These are phyloP conservation scores for Pseudoatta argentina DNA, from an alignment of 1,140 invertebrate species.

Conservation along the genomic window DNA sequence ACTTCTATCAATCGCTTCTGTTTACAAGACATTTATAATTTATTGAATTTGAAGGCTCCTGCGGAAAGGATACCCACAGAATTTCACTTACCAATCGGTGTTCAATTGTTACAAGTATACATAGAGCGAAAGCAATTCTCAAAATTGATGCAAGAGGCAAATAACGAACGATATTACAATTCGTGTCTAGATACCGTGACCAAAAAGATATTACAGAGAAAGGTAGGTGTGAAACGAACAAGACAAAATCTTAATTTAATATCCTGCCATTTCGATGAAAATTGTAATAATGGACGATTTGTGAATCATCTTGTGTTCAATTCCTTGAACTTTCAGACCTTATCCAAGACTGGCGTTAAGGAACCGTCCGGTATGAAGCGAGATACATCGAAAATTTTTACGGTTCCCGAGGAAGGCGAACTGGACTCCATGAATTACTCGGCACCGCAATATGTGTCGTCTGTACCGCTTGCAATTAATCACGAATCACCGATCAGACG, in stretches of 20 bases:
- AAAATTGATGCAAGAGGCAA: slow-evolving; percentile 80
- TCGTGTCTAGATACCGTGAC: slow-evolving; percentile 72
- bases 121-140: slow-evolving; percentile 88
- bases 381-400: slow-evolving; percentile 92
- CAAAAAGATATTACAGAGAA: slow-evolving; percentile 76
- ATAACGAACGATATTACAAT: slow-evolving; percentile 78
- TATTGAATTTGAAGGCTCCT: slow-evolving; percentile 86
- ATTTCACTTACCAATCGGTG: slow-evolving; percentile 91
- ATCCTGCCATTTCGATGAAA: background rate
- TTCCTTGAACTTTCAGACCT: slow-evolving; percentile 70
- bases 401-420: slow-evolving; percentile 91
- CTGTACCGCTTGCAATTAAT: slow-evolving; percentile 72
- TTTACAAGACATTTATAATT: background rate
- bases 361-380: slow-evolving; percentile 89
- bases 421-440: slow-evolving; percentile 79
- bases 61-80: slow-evolving; percentile 89
- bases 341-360: slow-evolving; percentile 76
- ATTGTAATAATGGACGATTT: background rate
- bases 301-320: background rate
- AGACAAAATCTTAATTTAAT: background rate
- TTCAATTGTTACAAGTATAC: slow-evolving; percentile 92
- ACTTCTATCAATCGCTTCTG: background rate
- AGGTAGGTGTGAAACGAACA: slow-evolving; percentile 65
- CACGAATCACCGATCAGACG: slow-evolving; percentile 80
- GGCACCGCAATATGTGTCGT: slow-evolving; percentile 77